Conservation (phyloP, 2,113 vertebrate species). For the Mionectes macconnelli region DNA sequence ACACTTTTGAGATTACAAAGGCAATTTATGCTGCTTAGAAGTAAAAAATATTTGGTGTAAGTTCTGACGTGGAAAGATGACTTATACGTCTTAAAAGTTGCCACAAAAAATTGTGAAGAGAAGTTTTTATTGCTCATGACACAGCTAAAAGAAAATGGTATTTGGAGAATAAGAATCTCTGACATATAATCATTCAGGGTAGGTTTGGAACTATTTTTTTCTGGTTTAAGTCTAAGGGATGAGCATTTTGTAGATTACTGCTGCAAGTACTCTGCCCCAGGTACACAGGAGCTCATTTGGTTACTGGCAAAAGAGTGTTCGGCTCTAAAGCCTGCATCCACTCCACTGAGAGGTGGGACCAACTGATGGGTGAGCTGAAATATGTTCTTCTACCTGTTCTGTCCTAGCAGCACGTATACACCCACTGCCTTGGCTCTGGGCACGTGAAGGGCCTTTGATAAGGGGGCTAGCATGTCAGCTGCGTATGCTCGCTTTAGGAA, state of each 20-base stretch:
- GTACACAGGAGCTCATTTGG: not conserved
- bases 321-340: fast-evolving
- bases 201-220: not conserved
- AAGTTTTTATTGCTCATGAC: not conserved
- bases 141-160: not conserved
- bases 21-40: not conserved
- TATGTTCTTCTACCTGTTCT: not conserved
- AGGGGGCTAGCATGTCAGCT: not conserved
- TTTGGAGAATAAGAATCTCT: not conserved
- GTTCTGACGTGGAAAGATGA: not conserved
- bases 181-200: not conserved
- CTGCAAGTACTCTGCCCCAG: not conserved
- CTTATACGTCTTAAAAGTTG: not conserved
- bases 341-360: not conserved
- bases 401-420: not conserved
- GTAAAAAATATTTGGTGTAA: not conserved
- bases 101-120: not conserved
- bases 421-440: not conserved
- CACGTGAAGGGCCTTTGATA: not conserved
- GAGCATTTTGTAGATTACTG: not conserved
- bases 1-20: not conserved
- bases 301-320: not conserved
- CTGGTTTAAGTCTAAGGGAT: not conserved
- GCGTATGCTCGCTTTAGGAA: fast-evolving
- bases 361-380: not conserved